phyloP scores from a whole-genome alignment of 2,113 vertebrate genomes.

The Cariama cristata region DNA sequence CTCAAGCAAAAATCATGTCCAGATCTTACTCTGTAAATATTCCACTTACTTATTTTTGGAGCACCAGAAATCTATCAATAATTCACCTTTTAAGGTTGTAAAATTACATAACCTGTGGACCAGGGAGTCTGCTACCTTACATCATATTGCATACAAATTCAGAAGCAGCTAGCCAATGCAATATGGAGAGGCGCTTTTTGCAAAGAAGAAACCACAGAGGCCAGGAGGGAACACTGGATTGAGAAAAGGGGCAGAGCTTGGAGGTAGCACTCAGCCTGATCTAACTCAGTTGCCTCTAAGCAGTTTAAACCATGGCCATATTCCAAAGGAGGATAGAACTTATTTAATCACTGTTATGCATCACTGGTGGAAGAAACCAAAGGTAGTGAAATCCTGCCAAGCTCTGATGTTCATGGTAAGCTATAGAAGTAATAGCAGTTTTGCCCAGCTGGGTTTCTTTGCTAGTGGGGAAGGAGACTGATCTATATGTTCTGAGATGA shows the following conservation, averaged over 20 bases:
- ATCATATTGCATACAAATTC: not conserved
- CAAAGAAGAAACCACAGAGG: conserved; percentile 28
- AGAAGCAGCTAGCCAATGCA: conserved; percentile 7
- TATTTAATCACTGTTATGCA: not conserved
- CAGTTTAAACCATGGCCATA: not conserved
- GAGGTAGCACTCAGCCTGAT: not conserved
- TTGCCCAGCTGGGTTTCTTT: not conserved
- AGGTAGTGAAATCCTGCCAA: not conserved
- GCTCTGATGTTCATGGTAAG: not conserved
- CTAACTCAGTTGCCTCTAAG: conserved; percentile 1
- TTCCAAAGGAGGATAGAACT: conserved; percentile 14
- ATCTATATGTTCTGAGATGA: not conserved
- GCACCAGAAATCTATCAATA: not conserved
- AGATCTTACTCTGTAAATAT: conserved; percentile 31
- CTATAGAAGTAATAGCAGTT: not conserved
- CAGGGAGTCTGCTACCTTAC: not conserved
- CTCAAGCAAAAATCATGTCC: not conserved
- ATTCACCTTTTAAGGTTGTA: not conserved
- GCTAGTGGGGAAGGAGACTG: not conserved
- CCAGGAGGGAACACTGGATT: not conserved
- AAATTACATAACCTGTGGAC: not conserved
- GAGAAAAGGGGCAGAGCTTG: not conserved
- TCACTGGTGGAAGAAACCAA: not conserved
- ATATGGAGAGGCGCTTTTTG: not conserved
- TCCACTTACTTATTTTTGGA: conserved; percentile 2